Evolutionary conservation across 2,888 invertebrate genomes (phyloP).

Genomic region (Nipponacmea schrenckii): DNA sequence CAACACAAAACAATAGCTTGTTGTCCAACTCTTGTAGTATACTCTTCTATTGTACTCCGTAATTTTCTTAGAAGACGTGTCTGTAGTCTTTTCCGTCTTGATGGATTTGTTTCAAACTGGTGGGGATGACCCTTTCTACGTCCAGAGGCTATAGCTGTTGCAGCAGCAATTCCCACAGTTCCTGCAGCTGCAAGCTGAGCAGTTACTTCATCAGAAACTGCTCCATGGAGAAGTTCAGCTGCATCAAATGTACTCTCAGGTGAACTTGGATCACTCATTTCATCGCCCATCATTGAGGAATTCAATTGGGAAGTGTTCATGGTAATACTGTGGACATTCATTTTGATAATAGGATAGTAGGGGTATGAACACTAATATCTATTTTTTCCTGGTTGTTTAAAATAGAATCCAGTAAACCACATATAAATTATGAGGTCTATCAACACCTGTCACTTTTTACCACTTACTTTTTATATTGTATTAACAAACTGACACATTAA

Average conservation of each 20-base stretch:
- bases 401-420: no score
- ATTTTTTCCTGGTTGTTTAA: no score
- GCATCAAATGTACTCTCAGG: slow-evolving; percentile 74
- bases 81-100: slow-evolving; percentile 93
- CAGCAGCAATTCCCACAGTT: slow-evolving; percentile 94
- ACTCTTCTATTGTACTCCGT: slow-evolving; percentile 78
- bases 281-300: slow-evolving; percentile 63
- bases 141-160: slow-evolving; percentile 91
- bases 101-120: slow-evolving; percentile 96
- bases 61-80: slow-evolving; percentile 80
- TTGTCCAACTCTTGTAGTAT: slow-evolving; percentile 95
- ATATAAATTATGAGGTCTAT: no score
- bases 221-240: slow-evolving; percentile 83
- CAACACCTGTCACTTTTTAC: no score
- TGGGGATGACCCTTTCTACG: slow-evolving; percentile 94
- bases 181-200: slow-evolving; percentile 96
- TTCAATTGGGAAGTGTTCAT: slow-evolving; percentile 34
- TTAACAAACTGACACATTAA: no score
- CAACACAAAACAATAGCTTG: slow-evolving; percentile 96
- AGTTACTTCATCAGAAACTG: slow-evolving; percentile 93
- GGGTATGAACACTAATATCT: no score
- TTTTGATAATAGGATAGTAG: neutral
- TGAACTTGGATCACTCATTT: slow-evolving; percentile 65
- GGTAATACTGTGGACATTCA: slow-evolving; percentile 20
- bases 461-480: no score